Percentiles rank a stretch among this genome's conserved stretches.
These are phyloP conservation scores for Noturus placidus DNA, from an alignment of 2,113 vertebrate genomes.

Conservation along the genomic window DNA sequence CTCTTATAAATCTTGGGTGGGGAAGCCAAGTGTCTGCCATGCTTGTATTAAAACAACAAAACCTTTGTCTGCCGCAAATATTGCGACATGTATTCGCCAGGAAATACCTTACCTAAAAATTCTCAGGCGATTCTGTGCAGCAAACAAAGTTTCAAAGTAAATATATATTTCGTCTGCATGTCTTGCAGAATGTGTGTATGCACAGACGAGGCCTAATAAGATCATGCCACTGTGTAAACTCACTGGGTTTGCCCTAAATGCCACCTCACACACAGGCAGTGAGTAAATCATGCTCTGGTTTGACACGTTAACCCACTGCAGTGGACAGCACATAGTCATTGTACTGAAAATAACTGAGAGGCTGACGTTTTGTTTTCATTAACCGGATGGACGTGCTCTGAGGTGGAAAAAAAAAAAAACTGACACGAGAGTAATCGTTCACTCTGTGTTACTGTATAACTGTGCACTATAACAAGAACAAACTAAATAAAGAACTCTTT, in stretches of 20 bases:
- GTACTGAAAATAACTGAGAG: not conserved
- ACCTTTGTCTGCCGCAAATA: conserved; percentile 33
- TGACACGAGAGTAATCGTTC: not conserved
- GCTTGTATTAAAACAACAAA: conserved; percentile 25
- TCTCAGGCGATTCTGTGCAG: not conserved
- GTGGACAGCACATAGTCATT: not conserved
- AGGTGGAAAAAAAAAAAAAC: not conserved
- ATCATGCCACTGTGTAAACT: not conserved
- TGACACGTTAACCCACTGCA: not conserved
- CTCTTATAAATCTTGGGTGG: conserved; percentile 19
- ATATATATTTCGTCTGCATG: not conserved
- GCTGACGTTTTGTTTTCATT: not conserved
- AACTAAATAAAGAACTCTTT: conserved; percentile 7
- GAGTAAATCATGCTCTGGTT: not conserved
- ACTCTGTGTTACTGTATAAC: not conserved
- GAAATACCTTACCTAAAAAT: not conserved
- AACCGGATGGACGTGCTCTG: not conserved
- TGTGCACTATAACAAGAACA: not conserved
- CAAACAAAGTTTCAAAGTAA: conserved; percentile 5
- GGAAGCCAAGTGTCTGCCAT: not conserved
- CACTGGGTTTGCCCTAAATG: not conserved
- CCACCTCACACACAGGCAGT: not conserved
- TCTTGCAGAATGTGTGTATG: not conserved
- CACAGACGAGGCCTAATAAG: not conserved
- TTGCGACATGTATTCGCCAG: not conserved